Conservation (phyloP, 2,113 vertebrate species). For the Leptobrachium leishanense region DNA sequence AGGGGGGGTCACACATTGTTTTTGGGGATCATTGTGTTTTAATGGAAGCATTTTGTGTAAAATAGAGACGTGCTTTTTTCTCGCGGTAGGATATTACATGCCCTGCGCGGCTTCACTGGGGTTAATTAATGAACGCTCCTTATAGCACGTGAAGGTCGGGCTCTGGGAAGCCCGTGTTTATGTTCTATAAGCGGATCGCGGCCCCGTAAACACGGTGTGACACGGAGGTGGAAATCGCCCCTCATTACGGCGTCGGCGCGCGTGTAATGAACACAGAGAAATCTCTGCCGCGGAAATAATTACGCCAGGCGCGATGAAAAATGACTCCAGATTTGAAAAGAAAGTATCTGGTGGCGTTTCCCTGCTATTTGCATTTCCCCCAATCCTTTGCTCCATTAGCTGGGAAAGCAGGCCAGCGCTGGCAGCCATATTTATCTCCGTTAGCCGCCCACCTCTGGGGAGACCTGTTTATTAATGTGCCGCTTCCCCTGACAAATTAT, state of each 20-base stretch:
- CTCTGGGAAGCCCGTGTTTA: too few species aligned
- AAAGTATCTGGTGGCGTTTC: slow-evolving; percentile 37
- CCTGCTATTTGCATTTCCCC: slow-evolving; percentile 63
- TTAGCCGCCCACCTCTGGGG: slow-evolving; percentile 78
- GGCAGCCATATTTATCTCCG: slow-evolving; percentile 80
- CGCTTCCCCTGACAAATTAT: slow-evolving; percentile 87
- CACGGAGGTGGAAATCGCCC: too few species aligned
- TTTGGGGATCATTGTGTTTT: too few species aligned
- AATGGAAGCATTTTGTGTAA: too few species aligned
- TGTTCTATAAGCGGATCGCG: too few species aligned
- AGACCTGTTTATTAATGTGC: slow-evolving; percentile 85
- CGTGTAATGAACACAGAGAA: slow-evolving; percentile 16
- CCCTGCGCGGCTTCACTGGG: too few species aligned
- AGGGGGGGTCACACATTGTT: too few species aligned
- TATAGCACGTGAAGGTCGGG: too few species aligned
- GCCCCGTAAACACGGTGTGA: too few species aligned
- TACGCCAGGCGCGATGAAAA: slow-evolving; percentile 19
- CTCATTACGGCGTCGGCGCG: not conserved
- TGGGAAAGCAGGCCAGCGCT: slow-evolving; percentile 72
- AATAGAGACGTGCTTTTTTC: too few species aligned
- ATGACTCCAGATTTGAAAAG: slow-evolving; percentile 4
- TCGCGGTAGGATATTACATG: too few species aligned
- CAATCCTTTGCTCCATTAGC: slow-evolving; percentile 62
- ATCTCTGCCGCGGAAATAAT: slow-evolving; percentile 13
- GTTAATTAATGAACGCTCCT: too few species aligned